A percentile compares a stretch with the other conserved stretches of the same genome.
These are phyloP conservation scores for Dryas iulia DNA, from an alignment of 1,140 invertebrate genomes.

Conservation along the genomic window DNA sequence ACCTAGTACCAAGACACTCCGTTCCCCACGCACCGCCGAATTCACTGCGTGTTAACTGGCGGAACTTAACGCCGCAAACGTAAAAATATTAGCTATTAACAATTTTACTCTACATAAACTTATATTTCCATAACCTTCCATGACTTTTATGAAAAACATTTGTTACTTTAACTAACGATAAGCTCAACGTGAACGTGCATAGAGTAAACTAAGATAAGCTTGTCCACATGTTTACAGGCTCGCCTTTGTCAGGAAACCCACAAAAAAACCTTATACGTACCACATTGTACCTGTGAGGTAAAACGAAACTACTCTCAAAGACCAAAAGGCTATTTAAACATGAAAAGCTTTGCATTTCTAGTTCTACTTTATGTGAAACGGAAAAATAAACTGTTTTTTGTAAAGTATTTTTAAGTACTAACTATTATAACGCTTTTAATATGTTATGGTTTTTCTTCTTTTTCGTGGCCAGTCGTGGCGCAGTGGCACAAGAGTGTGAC, in stretches of 20 bases:
- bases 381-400: background rate
- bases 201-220: conserved; percentile 5
- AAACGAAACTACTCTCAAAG: conserved; percentile 4
- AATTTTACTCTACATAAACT: no score
- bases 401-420: background rate
- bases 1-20: no score
- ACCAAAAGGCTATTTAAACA: background rate
- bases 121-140: no score
- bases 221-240: conserved; percentile 1
- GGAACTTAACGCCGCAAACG: no score
- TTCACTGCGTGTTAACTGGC: no score
- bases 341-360: background rate
- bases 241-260: background rate
- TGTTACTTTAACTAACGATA: background rate
- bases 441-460: no score
- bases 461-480: no score
- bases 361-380: background rate
- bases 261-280: background rate
- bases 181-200: background rate
- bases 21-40: no score
- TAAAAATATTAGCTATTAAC: no score
- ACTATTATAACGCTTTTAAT: no score
- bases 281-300: background rate
- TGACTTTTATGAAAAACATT: no score
- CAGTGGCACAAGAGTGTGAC: no score